Base-by-base conservation (phyloP, 2,113 vertebrate genomes). In the Bos javanicus region DNA sequence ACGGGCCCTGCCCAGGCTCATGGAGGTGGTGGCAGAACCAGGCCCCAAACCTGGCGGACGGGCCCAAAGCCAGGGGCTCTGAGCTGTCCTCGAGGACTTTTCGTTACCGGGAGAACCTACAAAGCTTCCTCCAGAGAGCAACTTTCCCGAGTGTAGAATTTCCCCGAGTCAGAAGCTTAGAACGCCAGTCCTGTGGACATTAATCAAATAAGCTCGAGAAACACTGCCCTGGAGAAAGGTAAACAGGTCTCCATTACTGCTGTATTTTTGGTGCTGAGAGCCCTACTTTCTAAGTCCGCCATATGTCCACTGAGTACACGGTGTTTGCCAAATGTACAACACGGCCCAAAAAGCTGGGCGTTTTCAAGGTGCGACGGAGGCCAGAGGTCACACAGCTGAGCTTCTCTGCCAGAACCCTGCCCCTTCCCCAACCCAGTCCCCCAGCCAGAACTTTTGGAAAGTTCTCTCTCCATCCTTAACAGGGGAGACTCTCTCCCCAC, bases 251-350 rank as follows among this genome's bases (percentile, higher is more conserved):
- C 57, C 33, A 76, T 76, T 1, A 28, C 6, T 10, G 46, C 46
- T 46, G 26, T 59, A 56, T 28, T 71, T 19, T 30, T 25, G 13
- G 7, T 0, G n/a, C 50, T 15, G 11, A n/a, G 2, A 67, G 19
- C 30, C 43, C 85, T 1, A 43, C 23, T 10, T 23, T 13, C 33
- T 3, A 10, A 8, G 50, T 30, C 54, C 28, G 62, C 21, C 0
- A 0, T 1, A 0, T 0, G 12, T 80, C 48, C 60, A 89, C 30
- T 12, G 43, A 78, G 39, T 16, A 26, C 14, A 6, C 15, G 6
- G 46, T 21, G 11, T 30, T 64, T 54, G 48, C 56, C 93, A 60
- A 2, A 92, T 3, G 10, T 2, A 33, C 2, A 48, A 19, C 56
- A 9, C 2, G 5, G 30, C 23, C 52, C 3, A 62, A 81, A 76